Base-by-base conservation (phyloP, 2,888 invertebrate genomes). In the Torymus auratus region DNA sequence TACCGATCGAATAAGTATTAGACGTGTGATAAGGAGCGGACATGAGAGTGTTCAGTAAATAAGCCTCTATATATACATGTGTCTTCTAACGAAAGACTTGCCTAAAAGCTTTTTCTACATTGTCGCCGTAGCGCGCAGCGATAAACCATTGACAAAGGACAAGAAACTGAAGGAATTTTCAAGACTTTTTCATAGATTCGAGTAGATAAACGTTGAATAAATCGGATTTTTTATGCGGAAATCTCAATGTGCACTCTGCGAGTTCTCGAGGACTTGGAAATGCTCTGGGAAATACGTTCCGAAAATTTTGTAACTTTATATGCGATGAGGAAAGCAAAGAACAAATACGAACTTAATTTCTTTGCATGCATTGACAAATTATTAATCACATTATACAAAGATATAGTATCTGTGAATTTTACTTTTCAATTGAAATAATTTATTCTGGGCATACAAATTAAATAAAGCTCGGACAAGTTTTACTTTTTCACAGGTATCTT, bases 81-180 rank as follows among this genome's bases (percentile, higher is more conserved):
- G 79, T 79, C 79, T 79, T 80, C 60, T 67, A 50, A 61, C 56
- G 17, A 65, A 67, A 80, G 50, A 71, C 78, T 78, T 79, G 79
- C 79, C 79, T 79, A 79, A 79, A 41, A 73, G 67, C 71, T 65
- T 58, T 71, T 72, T 72, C 65, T 70, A 60, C 13, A 13, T 28
- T 61, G 50, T 28, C 69, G 69, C n/a, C 12, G 41, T 55, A 7
- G 14, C 20, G 20, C 5, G 5, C 41, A 41, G 41, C 67, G 75
- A 53, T 58, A 65, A 67, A 20, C 23, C 58, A 52, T 56, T 61
- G 53, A 60, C 41, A 60, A 68, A 60, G n/a, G 13, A 67, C 23
- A n/a, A n/a, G 20, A 41, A 17, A 58, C 14, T 17, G 20, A 61
- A 50, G n/a, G 23, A 62, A 67, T 11, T 61, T 13, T 0, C 10